Conservation (phyloP, 2,888 invertebrate species). For the Napeogenes sylphis region DNA sequence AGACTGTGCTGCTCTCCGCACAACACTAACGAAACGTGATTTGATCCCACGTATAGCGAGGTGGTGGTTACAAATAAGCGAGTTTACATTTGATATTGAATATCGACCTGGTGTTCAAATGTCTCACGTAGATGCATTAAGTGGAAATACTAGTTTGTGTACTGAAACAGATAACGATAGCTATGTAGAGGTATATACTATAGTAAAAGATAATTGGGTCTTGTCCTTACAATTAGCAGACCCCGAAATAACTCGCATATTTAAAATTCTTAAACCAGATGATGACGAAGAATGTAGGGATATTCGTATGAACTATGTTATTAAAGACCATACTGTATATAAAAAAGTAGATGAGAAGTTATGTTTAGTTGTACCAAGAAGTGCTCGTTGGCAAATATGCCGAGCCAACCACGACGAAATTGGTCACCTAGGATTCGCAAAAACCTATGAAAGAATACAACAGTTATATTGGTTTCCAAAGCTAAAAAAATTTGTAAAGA, state of each 20-base stretch:
- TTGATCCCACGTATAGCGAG: conserved; percentile 39
- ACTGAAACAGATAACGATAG: neutral
- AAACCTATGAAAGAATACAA: too few relatives aligned
- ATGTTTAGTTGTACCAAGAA: too few relatives aligned
- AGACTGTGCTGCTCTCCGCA: conserved; percentile 40
- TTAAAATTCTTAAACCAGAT: conserved; percentile 24
- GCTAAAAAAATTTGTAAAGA: too few relatives aligned
- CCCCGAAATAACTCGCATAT: conserved; percentile 21
- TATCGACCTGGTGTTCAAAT: conserved; percentile 39
- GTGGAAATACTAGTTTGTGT: conserved; percentile 21
- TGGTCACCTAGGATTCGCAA: too few relatives aligned
- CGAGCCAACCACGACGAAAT: too few relatives aligned
- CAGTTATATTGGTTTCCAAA: too few relatives aligned
- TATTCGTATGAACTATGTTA: too few relatives aligned
- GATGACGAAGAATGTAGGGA: too few relatives aligned
- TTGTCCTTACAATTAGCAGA: conserved; percentile 30
- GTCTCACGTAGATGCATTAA: conserved; percentile 40
- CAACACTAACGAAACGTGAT: conserved; percentile 38
- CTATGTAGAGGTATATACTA: neutral
- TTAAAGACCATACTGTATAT: too few relatives aligned
- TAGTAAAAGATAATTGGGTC: conserved; percentile 26
- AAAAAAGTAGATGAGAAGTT: too few relatives aligned
- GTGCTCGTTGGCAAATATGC: too few relatives aligned
- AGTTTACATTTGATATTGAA: conserved; percentile 40
- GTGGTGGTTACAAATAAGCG: conserved; percentile 40